phyloP scores from a whole-genome alignment of 2,797 vertebrate genomes.

The Champsocephalus esox region DNA sequence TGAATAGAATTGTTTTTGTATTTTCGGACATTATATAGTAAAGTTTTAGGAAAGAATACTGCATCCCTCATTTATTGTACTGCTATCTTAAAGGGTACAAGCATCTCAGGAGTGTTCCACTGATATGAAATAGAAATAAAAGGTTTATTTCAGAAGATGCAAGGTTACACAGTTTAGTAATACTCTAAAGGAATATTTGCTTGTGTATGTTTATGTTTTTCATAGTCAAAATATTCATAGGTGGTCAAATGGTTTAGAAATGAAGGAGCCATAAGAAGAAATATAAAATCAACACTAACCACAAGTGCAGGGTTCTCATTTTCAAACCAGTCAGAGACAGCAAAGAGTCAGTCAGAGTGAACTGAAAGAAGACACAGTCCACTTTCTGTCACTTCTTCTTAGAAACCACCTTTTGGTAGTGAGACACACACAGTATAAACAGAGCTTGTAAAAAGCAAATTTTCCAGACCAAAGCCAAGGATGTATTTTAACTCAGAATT shows the following conservation, averaged over 20 bases:
- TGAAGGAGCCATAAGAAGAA: background rate
- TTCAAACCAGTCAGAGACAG: slow-evolving; percentile 27
- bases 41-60: no score
- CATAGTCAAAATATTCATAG: no score
- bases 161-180: background rate
- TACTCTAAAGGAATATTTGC: no score
- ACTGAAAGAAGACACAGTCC: slow-evolving; percentile 22
- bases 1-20: no score
- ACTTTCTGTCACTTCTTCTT: background rate
- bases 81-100: no score
- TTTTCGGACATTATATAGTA: no score
- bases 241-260: no score
- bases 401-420: background rate
- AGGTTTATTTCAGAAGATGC: background rate
- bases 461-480: background rate
- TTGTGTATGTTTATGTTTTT: no score
- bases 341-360: slow-evolving; percentile 22
- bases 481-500: background rate
- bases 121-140: background rate
- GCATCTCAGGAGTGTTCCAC: background rate
- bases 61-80: no score
- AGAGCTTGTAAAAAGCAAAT: background rate
- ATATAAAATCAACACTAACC: slow-evolving; percentile 11
- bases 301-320: slow-evolving; percentile 17
- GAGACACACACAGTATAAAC: background rate